These are phyloP conservation scores for Chaetura pelagica DNA, from an alignment of 2,113 vertebrate species.

Conservation along the genomic window DNA sequence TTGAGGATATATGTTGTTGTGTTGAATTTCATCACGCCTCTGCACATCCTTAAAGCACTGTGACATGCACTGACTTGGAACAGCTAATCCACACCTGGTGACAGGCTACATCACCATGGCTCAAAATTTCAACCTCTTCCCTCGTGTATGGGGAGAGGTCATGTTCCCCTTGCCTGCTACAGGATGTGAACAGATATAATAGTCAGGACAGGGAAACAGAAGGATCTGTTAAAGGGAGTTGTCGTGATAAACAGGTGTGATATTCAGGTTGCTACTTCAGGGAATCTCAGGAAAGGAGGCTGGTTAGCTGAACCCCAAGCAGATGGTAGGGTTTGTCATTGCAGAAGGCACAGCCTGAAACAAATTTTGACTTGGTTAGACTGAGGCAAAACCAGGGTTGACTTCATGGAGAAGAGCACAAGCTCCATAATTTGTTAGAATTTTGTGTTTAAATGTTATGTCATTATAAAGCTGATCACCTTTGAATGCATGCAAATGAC, in stretches of 20 bases:
- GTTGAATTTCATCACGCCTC: constrained; percentile 51
- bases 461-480: neutral
- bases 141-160: neutral
- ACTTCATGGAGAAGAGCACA: neutral
- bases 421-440: neutral
- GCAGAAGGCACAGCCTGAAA: constrained; percentile 19
- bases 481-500: neutral
- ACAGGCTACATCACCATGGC: neutral
- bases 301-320: constrained; percentile 33
- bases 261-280: constrained; percentile 53
- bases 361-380: neutral
- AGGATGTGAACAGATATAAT: constrained; percentile 37
- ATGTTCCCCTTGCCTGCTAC: constrained; percentile 14
- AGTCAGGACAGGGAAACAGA: constrained; percentile 56
- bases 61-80: constrained; percentile 42
- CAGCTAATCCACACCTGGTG: constrained; percentile 47
- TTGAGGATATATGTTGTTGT: neutral
- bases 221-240: constrained; percentile 55
- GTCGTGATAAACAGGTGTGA: constrained; percentile 69
- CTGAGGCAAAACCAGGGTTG: neutral
- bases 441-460: neutral
- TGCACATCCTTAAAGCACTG: constrained; percentile 6
- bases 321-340: constrained; percentile 37
- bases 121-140: constrained; percentile 45
- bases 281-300: constrained; percentile 9